A percentile compares a stretch with the other conserved stretches of the same genome.
phyloP scores from a whole-genome alignment of 2,113 vertebrate species.

The Leucopternis melanops region DNA sequence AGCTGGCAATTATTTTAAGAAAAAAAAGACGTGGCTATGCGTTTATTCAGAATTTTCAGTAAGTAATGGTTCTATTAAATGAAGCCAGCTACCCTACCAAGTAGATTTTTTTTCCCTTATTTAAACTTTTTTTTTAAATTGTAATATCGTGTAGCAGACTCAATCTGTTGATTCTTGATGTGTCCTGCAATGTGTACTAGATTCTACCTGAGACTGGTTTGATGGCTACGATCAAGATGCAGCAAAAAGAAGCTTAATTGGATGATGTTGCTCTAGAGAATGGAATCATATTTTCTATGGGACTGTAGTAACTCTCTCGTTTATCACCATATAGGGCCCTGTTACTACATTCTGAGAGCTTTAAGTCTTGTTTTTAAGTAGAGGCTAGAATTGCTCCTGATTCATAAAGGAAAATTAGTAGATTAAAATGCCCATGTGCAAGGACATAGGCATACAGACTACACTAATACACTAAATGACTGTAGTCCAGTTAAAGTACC shows the following conservation, averaged over 20 bases:
- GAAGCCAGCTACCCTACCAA: neutral
- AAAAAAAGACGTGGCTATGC: neutral
- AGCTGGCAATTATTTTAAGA: neutral
- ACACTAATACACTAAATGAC: neutral
- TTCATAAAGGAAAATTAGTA: constrained; percentile 12
- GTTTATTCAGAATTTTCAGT: neutral
- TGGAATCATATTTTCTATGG: neutral
- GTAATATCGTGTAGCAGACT: neutral
- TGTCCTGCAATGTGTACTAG: constrained; percentile 28
- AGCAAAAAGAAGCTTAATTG: neutral
- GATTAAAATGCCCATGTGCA: neutral
- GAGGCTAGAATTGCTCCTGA: constrained; percentile 8
- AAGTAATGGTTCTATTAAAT: neutral
- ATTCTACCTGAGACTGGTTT: constrained; percentile 39
- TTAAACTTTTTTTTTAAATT: neutral
- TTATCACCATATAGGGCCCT: neutral
- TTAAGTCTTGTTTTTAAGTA: constrained; percentile 43
- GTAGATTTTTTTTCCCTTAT: neutral
- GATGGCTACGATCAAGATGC: constrained; percentile 7
- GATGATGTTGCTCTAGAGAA: neutral
- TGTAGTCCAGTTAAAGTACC: neutral
- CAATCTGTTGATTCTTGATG: constrained; percentile 45
- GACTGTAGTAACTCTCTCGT: neutral
- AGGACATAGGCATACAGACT: neutral
- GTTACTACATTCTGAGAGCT: neutral